phyloP scores from a whole-genome alignment of 2,113 vertebrate species.

The Eptesicus fuscus region DNA sequence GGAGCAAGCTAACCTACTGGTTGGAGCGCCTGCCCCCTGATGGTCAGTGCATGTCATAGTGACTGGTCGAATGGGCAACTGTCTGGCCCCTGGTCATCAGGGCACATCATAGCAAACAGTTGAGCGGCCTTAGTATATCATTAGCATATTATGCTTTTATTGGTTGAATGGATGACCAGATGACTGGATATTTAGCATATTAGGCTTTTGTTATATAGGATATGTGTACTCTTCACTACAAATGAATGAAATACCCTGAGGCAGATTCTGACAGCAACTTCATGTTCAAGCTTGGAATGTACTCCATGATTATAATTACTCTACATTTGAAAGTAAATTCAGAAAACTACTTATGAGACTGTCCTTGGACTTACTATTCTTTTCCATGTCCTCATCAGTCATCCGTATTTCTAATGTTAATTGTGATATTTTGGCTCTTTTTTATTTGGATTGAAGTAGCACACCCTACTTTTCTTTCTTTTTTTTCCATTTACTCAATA shows the following conservation, averaged over 20 bases:
- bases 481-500: too few species aligned
- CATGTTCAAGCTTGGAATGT: background rate
- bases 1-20: too few species aligned
- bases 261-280: background rate
- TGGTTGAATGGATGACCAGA: too few species aligned
- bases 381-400: background rate
- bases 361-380: background rate
- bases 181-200: too few species aligned
- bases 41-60: too few species aligned
- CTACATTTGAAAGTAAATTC: constrained; percentile 5
- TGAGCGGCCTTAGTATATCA: too few species aligned
- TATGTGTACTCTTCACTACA: background rate
- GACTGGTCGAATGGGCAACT: too few species aligned
- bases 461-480: background rate
- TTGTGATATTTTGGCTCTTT: background rate
- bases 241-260: background rate
- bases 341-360: background rate
- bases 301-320: background rate
- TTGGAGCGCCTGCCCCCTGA: too few species aligned
- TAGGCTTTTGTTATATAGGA: background rate
- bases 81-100: too few species aligned
- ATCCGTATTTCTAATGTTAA: background rate
- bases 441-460: background rate
- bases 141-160: too few species aligned
- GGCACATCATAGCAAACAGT: too few species aligned